These are phyloP conservation scores for Hydrolagus colliei DNA, from an alignment of 2,797 vertebrate species.

Conservation along the genomic window DNA sequence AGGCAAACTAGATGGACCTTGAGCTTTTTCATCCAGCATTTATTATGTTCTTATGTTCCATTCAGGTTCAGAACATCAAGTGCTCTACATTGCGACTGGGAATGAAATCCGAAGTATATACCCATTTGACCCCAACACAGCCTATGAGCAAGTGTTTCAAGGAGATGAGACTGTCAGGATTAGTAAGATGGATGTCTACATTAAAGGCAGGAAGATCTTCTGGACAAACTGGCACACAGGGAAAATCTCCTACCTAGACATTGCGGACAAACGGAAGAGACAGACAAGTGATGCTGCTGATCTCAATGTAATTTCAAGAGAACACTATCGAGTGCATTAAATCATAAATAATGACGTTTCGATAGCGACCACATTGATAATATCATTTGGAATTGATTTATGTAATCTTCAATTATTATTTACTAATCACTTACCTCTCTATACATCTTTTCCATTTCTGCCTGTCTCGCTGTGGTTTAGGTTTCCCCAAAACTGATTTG, in stretches of 20 bases:
- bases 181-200: conserved; percentile 91
- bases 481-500: too few relatives aligned
- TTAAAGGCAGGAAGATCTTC: conserved; percentile 89
- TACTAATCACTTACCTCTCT: not conserved
- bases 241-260: conserved; percentile 91
- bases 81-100: conserved; percentile 98
- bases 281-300: conserved; percentile 66
- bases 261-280: conserved; percentile 73
- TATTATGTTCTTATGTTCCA: not conserved
- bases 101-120: conserved; percentile 98
- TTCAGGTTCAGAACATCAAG: conserved; percentile 94
- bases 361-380: conserved; percentile 6
- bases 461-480: not conserved
- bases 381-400: not conserved
- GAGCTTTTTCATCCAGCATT: too few relatives aligned
- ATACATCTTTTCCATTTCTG: not conserved
- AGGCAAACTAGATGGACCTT: too few relatives aligned
- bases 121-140: conserved; percentile 94
- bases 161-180: conserved; percentile 96
- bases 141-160: conserved; percentile 86
- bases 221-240: conserved; percentile 98
- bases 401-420: not conserved
- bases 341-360: not conserved
- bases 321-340: not conserved
- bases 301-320: conserved; percentile 30